A percentile compares a stretch with the other conserved stretches of the same genome.
Evolutionary conservation across 2,888 invertebrate species (phyloP).

Genomic region (Calameuta filiformis): DNA sequence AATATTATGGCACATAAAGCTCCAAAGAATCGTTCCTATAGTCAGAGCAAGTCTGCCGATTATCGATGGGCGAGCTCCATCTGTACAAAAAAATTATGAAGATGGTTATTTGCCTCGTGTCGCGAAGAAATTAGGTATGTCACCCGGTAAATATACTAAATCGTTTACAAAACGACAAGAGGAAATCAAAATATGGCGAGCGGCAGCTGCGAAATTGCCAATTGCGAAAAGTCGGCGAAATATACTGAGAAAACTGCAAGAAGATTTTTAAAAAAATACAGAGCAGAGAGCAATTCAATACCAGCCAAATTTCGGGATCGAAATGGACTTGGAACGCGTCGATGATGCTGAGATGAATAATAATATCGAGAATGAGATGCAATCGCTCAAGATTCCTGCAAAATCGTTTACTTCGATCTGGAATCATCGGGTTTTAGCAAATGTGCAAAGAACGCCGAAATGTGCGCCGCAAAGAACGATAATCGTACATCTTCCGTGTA

Average conservation of each 20-base stretch:
- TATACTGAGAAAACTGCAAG: slow-evolving; percentile 2
- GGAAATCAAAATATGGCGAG: no score
- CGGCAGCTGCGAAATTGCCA: no score
- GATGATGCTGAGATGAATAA: background rate
- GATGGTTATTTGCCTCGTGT: no score
- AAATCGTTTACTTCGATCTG: slow-evolving; percentile 20
- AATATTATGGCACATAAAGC: no score
- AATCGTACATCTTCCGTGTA: slow-evolving; percentile 16
- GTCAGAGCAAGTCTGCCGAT: no score
- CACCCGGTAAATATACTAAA: no score
- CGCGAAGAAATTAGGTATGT: no score
- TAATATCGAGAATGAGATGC: background rate
- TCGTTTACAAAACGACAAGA: no score
- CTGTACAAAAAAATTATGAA: no score
- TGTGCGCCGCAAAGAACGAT: background rate
- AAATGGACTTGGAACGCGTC: background rate
- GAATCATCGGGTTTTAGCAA: slow-evolving; percentile 21
- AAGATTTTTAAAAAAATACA: slow-evolving; percentile 19
- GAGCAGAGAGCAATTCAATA: slow-evolving; percentile 20
- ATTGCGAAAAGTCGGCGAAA: background rate
- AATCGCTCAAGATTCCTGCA: background rate
- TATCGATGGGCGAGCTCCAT: no score
- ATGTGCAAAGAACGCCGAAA: background rate
- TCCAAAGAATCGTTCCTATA: no score
- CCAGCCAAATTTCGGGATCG: slow-evolving; percentile 23